A percentile compares a stretch with the other conserved stretches of the same genome.
Conservation (phyloP, 2,888 invertebrate species). For the Tipula confusa region DNA sequence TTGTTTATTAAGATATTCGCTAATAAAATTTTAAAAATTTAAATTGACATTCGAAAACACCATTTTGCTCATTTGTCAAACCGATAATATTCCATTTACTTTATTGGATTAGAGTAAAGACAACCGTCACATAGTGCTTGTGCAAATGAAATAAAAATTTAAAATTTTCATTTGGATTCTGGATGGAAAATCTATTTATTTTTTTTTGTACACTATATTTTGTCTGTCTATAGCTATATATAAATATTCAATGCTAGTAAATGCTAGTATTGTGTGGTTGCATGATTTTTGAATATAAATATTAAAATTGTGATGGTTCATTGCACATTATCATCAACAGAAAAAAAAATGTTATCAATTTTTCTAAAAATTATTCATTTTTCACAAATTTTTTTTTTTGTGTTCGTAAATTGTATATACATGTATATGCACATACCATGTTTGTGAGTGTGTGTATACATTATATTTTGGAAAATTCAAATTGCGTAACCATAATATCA, state of each 20-base stretch:
- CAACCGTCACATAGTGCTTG: too few relatives aligned
- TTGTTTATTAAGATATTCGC: too few relatives aligned
- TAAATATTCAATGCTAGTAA: background rate
- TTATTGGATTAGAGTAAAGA: background rate
- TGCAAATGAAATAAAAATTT: background rate
- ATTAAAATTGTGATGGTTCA: constrained; percentile 9
- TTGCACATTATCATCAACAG: background rate
- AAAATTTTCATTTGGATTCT: background rate
- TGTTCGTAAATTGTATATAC: background rate
- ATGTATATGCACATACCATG: background rate
- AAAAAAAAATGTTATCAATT: background rate
- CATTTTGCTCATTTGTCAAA: background rate
- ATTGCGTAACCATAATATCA: background rate
- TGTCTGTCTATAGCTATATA: background rate
- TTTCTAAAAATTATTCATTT: constrained; percentile 3
- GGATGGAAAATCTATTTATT: background rate
- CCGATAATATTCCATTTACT: background rate
- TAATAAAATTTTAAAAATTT: too few relatives aligned
- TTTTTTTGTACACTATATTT: background rate
- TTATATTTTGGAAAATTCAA: background rate
- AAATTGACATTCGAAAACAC: too few relatives aligned
- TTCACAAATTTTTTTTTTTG: background rate
- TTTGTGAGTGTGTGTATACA: background rate
- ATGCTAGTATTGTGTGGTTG: constrained; percentile 16
- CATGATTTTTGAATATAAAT: background rate